A percentile compares a stretch with the other conserved stretches of the same genome.
phyloP scores from a whole-genome alignment of 92 coral and sea anemone species.

The Scolanthus callimorphus region DNA sequence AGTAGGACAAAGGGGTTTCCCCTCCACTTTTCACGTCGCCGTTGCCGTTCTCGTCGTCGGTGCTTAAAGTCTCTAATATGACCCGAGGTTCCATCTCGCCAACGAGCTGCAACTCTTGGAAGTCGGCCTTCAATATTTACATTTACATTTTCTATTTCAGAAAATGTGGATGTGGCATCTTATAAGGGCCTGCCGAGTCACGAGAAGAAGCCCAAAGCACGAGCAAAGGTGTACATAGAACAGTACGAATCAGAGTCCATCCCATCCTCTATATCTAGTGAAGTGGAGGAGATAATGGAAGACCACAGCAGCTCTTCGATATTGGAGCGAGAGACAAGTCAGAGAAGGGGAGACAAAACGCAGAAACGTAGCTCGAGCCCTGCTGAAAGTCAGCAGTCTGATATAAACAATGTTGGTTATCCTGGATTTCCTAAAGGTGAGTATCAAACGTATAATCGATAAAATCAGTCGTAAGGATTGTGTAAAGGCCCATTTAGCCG shows the following conservation, averaged over 20 bases:
- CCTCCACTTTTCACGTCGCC: no score
- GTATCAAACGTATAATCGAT: no score
- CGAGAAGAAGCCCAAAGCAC: not conserved
- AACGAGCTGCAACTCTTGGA: no score
- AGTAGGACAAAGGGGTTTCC: no score
- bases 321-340: not conserved
- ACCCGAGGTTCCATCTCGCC: no score
- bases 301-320: not conserved
- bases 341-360: not conserved
- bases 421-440: conserved; percentile 15
- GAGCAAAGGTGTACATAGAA: conserved; percentile 2
- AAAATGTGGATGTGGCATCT: conserved; percentile 77
- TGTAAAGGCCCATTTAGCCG: no score
- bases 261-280: conserved; percentile 13
- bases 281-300: not conserved
- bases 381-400: not conserved
- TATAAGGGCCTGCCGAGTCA: conserved; percentile 65
- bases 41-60: no score
- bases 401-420: not conserved
- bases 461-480: no score
- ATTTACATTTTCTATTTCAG: conserved; percentile 24
- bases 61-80: no score
- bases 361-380: not conserved
- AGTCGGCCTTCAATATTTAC: not conserved
- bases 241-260: conserved; percentile 1